Evolutionary conservation across 2,888 invertebrate genomes (phyloP).

Genomic region (Cephus runcator): DNA sequence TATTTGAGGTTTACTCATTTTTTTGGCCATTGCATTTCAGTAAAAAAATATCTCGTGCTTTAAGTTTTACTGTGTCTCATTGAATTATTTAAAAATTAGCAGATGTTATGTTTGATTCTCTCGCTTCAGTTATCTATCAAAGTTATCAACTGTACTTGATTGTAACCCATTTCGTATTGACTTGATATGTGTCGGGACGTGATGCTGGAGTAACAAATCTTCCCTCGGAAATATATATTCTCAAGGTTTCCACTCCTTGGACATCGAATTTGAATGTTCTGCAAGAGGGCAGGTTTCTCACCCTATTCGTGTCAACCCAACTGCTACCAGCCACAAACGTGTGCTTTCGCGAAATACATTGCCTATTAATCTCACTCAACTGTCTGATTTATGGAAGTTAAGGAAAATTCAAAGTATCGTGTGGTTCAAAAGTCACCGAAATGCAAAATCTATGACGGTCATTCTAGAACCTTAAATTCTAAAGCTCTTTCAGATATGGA

Average conservation of each 20-base stretch:
- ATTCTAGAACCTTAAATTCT: background rate
- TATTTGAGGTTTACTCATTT: background rate
- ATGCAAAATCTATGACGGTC: background rate
- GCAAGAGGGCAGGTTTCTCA: slow-evolving; percentile 5
- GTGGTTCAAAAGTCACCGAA: background rate
- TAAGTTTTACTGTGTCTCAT: too few relatives aligned
- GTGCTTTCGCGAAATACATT: background rate
- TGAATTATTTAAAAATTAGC: background rate
- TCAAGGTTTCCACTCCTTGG: background rate
- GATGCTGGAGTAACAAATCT: background rate
- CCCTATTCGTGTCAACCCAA: slow-evolving; percentile 9
- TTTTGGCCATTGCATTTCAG: background rate
- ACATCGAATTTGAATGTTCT: background rate
- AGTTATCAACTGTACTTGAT: too few relatives aligned
- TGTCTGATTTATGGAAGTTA: background rate
- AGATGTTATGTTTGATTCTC: too few relatives aligned
- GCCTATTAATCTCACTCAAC: background rate
- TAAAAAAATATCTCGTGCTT: background rate
- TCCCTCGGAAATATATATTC: background rate
- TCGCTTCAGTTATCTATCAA: too few relatives aligned
- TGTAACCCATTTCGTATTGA: background rate
- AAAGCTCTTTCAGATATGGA: background rate
- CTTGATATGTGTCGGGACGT: background rate
- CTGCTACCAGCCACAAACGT: slow-evolving; percentile 10
- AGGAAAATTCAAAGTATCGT: background rate